Conservation (phyloP, 2,113 vertebrate genomes). For the Penelope pileata region DNA sequence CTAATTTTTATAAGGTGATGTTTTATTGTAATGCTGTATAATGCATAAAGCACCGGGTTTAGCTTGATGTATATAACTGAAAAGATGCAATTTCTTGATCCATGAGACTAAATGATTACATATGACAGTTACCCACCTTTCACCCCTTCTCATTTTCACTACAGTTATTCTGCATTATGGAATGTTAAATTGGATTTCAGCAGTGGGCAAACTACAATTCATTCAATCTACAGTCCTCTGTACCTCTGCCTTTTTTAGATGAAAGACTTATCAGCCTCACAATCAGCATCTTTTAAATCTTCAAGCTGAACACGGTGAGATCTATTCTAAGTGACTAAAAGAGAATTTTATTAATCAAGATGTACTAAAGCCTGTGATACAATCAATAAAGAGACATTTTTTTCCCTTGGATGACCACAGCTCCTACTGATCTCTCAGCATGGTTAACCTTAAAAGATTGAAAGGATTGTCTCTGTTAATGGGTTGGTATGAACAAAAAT, state of each 20-base stretch:
- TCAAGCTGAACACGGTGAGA: not conserved
- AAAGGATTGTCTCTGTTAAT: not conserved
- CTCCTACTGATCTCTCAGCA: not conserved
- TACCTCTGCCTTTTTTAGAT: not conserved
- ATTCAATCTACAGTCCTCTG: not conserved
- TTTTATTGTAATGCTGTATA: not conserved
- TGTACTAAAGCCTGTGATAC: not conserved
- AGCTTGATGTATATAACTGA: not conserved
- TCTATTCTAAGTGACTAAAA: not conserved
- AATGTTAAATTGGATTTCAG: not conserved
- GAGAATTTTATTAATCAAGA: not conserved
- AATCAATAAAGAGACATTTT: not conserved
- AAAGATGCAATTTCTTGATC: not conserved
- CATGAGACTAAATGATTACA: not conserved
- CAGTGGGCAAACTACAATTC: not conserved
- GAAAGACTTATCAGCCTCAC: not conserved
- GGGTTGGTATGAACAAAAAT: not conserved
- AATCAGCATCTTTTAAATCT: not conserved
- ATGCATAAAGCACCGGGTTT: not conserved
- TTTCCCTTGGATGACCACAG: not conserved
- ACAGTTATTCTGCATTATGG: not conserved
- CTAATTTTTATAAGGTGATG: constrained; percentile 10
- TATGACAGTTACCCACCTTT: not conserved
- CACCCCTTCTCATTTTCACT: not conserved
- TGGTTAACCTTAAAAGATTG: not conserved